phyloP scores from a whole-genome alignment of 2,113 vertebrate species.

The Sisor rabdophorus region DNA sequence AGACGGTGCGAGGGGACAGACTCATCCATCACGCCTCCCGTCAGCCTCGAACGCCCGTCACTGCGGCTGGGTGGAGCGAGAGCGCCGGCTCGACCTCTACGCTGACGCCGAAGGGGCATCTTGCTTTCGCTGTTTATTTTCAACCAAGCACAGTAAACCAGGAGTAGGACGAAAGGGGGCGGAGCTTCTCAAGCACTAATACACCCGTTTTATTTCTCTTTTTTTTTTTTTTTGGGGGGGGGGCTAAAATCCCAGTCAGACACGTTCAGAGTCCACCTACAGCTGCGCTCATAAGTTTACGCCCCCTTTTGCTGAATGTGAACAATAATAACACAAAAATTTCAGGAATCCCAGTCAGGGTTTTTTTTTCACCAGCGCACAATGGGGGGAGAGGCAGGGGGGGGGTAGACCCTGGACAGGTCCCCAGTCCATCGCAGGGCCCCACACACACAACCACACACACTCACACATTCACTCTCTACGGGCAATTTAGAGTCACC shows the following conservation, averaged over 20 bases:
- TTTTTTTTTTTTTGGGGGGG: background rate
- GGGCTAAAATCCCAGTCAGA: background rate
- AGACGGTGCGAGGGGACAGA: background rate
- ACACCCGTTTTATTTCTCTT: too few species aligned
- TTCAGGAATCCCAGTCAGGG: too few species aligned
- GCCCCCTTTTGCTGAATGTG: too few species aligned
- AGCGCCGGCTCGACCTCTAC: slow-evolving; percentile 25
- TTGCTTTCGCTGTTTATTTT: slow-evolving; percentile 25
- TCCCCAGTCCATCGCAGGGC: too few species aligned
- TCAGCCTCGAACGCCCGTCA: background rate
- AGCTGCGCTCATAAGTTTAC: too few species aligned
- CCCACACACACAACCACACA: too few species aligned
- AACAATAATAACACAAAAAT: too few species aligned
- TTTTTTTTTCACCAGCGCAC: too few species aligned
- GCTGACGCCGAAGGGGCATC: slow-evolving; percentile 37
- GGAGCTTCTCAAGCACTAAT: background rate
- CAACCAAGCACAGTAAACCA: background rate
- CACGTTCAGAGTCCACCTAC: background rate
- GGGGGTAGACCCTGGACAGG: too few species aligned
- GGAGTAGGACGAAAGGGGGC: background rate
- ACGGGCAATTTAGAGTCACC: too few species aligned
- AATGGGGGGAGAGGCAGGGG: too few species aligned
- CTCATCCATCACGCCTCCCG: slow-evolving; percentile 31
- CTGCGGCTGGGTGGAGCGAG: background rate
- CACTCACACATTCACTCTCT: too few species aligned